Evolutionary conservation across 2,888 invertebrate genomes (phyloP), one percentile per base, ranked within the genome.

Genomic region (Cantharis lateralis): DNA sequence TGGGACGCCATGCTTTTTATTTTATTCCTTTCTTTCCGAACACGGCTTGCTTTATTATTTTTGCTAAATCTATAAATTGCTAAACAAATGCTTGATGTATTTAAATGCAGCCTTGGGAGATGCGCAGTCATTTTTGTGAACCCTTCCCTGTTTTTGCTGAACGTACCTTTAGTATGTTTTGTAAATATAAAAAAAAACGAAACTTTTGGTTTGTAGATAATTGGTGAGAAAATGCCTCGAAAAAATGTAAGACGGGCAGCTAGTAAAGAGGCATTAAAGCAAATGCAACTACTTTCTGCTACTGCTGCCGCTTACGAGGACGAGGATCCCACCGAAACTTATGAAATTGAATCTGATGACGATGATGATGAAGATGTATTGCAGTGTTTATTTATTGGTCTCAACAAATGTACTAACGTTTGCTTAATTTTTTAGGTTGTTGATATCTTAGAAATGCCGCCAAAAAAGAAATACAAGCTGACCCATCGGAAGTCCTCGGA

Each of bases 271-370:
- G 87, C 87, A 26, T 80, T 88, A 11, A 88, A 87, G 79, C 87
- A 88, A 78, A 86, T 87, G 85, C 86, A 87, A 72, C 83, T 86
- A 66, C 80, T 87, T 68, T 81, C 86, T 70, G 85, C 85, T 70
- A 85, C 84, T 74, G 85, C 86, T 71, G 84, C 86, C 15, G 88
- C 89, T 2, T 89, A 89, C 77, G 87, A 88, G 75, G 88, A 88
- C 5, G 89, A 89, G 78, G 88, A 88, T 79, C 62, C 69, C 13
- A 88, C 88, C 5, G 84, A 89, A n/a, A 88, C 90, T 9, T 82
- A 89, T 28, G 89, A 89, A 71, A 89, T 90, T 76, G 87, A 89
- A 18, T 84, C 89, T 15, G 88, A 86, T 72, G 87, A 87, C 77
- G 87, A 87, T 76, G 86, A 48, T n/a, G 48, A 48, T n/a, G 48